Percentiles rank a stretch among this genome's conserved stretches.
Conservation (phyloP, 2,113 vertebrate genomes). For the Rhabdomys dilectus region DNA sequence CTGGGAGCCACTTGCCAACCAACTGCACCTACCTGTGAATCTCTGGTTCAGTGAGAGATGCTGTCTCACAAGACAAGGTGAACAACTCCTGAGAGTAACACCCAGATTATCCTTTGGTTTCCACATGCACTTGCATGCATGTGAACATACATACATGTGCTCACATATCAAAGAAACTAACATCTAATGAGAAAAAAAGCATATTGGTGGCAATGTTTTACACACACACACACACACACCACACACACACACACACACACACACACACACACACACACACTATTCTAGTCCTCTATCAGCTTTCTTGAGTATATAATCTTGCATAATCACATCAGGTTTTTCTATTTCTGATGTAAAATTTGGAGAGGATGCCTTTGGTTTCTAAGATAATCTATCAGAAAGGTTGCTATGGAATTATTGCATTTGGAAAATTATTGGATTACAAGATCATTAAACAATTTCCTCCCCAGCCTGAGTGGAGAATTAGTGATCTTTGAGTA, state of each 20-base stretch:
- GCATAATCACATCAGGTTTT: slow-evolving; percentile 6
- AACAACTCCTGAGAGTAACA: not conserved
- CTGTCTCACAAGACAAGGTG: not conserved
- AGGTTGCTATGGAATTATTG: slow-evolving; percentile 30
- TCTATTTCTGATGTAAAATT: slow-evolving; percentile 30
- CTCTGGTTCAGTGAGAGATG: not conserved
- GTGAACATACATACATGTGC: not conserved
- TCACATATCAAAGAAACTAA: not conserved
- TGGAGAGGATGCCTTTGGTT: slow-evolving; percentile 49
- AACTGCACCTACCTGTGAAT: rapidly evolving
- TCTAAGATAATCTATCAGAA: slow-evolving; percentile 46
- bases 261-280: not conserved
- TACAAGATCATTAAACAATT: slow-evolving; percentile 62
- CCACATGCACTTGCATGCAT: not conserved
- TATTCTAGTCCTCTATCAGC: not conserved
- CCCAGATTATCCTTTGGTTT: not conserved
- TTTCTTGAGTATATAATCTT: slow-evolving; percentile 19
- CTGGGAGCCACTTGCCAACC: not conserved
- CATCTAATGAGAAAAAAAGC: not conserved
- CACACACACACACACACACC: not conserved
- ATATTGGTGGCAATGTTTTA: not conserved
- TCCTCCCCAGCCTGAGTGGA: not conserved
- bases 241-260: not conserved
- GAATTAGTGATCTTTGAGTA: slow-evolving; percentile 51
- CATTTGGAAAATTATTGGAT: slow-evolving; percentile 61